Base-by-base conservation (phyloP, 2,113 vertebrate species). In the Rhinoderma darwinii region DNA sequence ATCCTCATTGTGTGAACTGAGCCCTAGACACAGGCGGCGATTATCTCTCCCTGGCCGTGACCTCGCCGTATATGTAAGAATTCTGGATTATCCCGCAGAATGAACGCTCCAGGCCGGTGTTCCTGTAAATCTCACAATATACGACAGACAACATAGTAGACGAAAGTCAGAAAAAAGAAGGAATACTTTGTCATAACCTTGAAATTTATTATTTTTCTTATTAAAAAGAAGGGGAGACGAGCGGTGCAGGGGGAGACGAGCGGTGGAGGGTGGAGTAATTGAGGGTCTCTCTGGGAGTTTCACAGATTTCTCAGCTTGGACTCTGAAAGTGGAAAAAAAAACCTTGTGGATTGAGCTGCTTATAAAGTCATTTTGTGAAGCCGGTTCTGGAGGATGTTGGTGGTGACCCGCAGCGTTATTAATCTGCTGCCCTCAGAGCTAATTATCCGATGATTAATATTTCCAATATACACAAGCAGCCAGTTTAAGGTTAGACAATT, bases 141-240 rank as follows among this genome's bases (percentile, higher is more conserved):
- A 70, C 63, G 51, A 70, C 75, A 41, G 80, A 86, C 51, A 70
- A 70, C 32, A 39, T 51, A 63, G 68, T 80, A 32, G 84, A 61
- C 84, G 80, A 86, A 79, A 70, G 37, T 22, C 3, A 12, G 41
- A 68, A 54, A 80, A 86, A 79, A 86, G 80, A 14, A 25, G 79
- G 75, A 56, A n/a, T 54, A 54, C 51, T 77, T 86, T 86, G 75
- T 79, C 84, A 79, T 80, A 86, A 72, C 75, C 75, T 79, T 79
- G 12, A 86, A 86, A 86, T 86, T 86, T 86, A 86, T 80, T 80
- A 76, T 86, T 86, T 86, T 86, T 72, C 44, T 86, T 86, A 86
- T 86, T 86, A 86, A 86, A 86, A 86, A 78, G 43, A 35, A 47
- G 75, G 74, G 54, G 41, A 44, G 74, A 78, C 47, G 59, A 15